These are phyloP conservation scores for Ceratotherium simum DNA, from an alignment of 2,113 vertebrate genomes.

Conservation along the genomic window DNA sequence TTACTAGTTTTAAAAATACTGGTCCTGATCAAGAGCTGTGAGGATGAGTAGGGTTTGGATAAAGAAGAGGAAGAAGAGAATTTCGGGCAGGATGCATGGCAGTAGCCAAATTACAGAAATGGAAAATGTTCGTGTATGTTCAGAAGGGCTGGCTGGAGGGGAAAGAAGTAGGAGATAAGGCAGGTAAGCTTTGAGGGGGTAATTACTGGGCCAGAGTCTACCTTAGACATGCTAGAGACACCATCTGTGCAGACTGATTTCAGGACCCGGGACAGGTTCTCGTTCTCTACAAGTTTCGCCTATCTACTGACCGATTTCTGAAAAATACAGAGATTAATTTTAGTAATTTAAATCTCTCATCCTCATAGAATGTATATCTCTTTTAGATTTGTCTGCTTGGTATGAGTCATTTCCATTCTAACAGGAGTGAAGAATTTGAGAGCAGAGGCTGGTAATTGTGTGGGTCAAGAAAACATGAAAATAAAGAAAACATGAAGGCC, in stretches of 20 bases:
- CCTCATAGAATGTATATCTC: not conserved
- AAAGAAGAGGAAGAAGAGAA: not conserved
- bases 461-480: not conserved
- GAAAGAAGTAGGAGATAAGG: not conserved
- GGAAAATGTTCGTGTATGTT: not conserved
- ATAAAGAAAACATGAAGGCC: not conserved
- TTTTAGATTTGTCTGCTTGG: constrained; percentile 17
- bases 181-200: not conserved
- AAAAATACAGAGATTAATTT: not conserved
- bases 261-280: not conserved
- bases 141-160: not conserved
- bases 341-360: not conserved
- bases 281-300: not conserved
- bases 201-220: not conserved
- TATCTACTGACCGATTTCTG: not conserved
- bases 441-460: not conserved
- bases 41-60: not conserved
- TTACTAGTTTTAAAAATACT: not conserved
- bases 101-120: not conserved
- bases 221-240: not conserved
- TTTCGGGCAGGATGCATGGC: not conserved
- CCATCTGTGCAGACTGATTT: not conserved
- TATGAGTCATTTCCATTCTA: not conserved
- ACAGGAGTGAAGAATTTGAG: not conserved
- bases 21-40: not conserved